phyloP scores from a whole-genome alignment of 2,113 vertebrate species.

The Psittacara wagleri region DNA sequence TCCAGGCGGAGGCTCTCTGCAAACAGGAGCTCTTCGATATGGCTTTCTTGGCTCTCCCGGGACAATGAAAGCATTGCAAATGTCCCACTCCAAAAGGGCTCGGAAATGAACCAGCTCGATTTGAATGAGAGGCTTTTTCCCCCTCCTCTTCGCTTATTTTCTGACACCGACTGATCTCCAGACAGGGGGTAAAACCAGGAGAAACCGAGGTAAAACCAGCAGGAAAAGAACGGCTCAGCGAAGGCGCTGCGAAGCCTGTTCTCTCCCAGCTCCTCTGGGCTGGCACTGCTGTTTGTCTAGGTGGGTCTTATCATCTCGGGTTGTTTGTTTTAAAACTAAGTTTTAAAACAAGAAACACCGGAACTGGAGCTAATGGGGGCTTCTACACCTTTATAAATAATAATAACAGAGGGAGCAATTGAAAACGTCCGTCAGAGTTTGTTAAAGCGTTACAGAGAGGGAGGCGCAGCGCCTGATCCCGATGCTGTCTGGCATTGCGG shows the following conservation, averaged over 20 bases:
- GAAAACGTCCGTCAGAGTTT: background rate
- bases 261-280: background rate
- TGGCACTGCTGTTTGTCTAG: constrained; percentile 43
- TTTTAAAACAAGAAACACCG: constrained; percentile 43
- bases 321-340: constrained; percentile 57
- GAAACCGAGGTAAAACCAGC: background rate
- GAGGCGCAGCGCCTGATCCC: background rate
- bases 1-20: background rate
- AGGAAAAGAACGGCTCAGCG: background rate
- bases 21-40: background rate
- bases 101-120: background rate
- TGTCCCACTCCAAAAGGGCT: background rate
- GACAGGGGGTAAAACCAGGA: background rate
- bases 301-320: constrained; percentile 34
- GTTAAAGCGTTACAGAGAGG: background rate
- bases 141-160: background rate
- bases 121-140: background rate
- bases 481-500: background rate
- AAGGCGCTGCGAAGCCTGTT: background rate
- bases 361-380: constrained; percentile 15
- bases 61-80: background rate
- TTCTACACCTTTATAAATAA: constrained; percentile 26
- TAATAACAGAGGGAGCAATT: background rate
- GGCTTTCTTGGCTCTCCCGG: background rate
- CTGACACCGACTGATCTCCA: background rate